phyloP scores from a whole-genome alignment of 2,888 invertebrate species.

The Margaritifera margaritifera region DNA sequence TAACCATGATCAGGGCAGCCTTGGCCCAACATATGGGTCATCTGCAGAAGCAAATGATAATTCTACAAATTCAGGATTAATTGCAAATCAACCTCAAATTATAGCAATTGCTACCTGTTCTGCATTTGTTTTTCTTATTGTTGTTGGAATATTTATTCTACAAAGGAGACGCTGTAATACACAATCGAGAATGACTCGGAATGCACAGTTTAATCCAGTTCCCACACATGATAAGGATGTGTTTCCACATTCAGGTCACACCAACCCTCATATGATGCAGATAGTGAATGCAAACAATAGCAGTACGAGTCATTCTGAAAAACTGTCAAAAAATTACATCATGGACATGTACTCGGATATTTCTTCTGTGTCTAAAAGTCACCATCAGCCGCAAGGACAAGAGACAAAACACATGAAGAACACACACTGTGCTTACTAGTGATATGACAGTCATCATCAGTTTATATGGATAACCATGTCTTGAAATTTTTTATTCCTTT shows the following conservation, averaged over 20 bases:
- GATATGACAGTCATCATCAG: too few relatives aligned
- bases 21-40: too few relatives aligned
- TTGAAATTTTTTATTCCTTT: too few relatives aligned
- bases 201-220: constrained; percentile 49
- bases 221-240: constrained; percentile 47
- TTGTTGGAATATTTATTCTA: constrained; percentile 46
- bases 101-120: too few relatives aligned
- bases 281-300: constrained; percentile 26
- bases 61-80: too few relatives aligned
- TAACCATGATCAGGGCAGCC: too few relatives aligned
- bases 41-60: too few relatives aligned
- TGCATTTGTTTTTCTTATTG: too few relatives aligned
- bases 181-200: constrained; percentile 32
- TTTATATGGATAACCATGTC: too few relatives aligned
- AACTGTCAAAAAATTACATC: constrained; percentile 56
- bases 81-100: too few relatives aligned
- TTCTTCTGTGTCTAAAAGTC: constrained; percentile 63
- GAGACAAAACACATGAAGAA: constrained; percentile 22
- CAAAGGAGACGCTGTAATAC: constrained; percentile 39
- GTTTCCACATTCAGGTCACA: constrained; percentile 21
- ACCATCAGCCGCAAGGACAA: constrained; percentile 48
- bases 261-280: constrained; percentile 43
- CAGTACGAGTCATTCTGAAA: constrained; percentile 41
- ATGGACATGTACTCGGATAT: constrained; percentile 65
- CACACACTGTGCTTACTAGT: too few relatives aligned